Evolutionary conservation across 2,113 vertebrate species (phyloP), one percentile per base, ranked within the genome.

Genomic region (Nycticebus coucang): DNA sequence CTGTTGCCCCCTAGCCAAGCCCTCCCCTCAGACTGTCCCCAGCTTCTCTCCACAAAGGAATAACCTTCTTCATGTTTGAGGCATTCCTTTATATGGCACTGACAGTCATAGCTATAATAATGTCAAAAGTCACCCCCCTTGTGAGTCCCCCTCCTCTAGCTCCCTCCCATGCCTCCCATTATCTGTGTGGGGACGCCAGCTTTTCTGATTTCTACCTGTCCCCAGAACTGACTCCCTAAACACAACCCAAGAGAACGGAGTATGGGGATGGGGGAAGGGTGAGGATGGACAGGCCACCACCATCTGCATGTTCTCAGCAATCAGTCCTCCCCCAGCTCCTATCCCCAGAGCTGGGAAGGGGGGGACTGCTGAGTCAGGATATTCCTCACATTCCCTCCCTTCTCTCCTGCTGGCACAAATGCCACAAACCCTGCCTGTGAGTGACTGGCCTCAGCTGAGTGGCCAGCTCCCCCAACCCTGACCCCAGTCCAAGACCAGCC

Each of bases 351-450:
- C 35, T 24, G 64, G 92, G 57, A 69, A 53, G 95, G 33, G 91
- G 91, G 96, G 2, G 28, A n/a, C 68, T 97, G 98, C 98, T 98
- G 98, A 98, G 94, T 98, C 96, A 97, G 98, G 97, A 60, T 98
- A 97, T 99, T 98, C 97, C 97, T 98, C 71, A 95, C 98, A 87
- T 97, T 98, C 85, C 97, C 74, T 96, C 95, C 96, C 78, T 93
- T 97, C 74, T 90, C 26, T 96, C 96, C 97, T 98, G 98, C 98
- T 69, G 74, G 96, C 69, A 92, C 92, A 62, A 88, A 90, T 94
- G 96, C 91, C 94, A 94, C 91, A 79, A 84, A 68, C 77, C 87
- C 96, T 68, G 96, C 96, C 64, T 91, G 72, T n/a, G 75, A 91
- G 90, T 87, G 92, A 93, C 55, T 1, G 0, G 45, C 94, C 71